Evolutionary conservation across 2,113 vertebrate species (phyloP).

Genomic region (Puntigrus tetrazona): DNA sequence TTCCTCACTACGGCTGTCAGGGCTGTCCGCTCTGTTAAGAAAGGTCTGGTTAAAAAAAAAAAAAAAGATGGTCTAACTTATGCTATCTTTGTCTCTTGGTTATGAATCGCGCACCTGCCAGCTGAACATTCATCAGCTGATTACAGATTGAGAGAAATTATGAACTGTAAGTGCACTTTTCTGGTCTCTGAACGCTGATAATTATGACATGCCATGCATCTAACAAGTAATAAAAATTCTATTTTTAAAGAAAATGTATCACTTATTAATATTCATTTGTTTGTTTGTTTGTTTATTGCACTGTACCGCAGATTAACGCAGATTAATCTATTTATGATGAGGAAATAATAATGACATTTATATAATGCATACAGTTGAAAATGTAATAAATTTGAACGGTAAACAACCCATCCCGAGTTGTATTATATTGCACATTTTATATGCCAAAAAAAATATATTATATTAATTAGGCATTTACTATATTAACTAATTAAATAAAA

Average conservation of each 20-base stretch:
- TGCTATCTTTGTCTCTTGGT: background rate
- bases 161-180: background rate
- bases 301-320: too few relatives aligned
- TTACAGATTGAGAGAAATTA: conserved; percentile 21
- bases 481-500: too few relatives aligned
- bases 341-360: too few relatives aligned
- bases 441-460: too few relatives aligned
- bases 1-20: conserved; percentile 9
- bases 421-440: too few relatives aligned
- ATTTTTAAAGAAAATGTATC: too few relatives aligned
- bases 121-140: background rate
- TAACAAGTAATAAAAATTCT: too few relatives aligned
- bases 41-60: conserved; percentile 31
- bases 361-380: background rate
- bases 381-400: background rate
- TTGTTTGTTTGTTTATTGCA: too few relatives aligned
- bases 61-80: conserved; percentile 14
- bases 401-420: too few relatives aligned
- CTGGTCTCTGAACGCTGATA: conserved; percentile 1
- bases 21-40: conserved; percentile 34
- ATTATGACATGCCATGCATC: conserved; percentile 11
- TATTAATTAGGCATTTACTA: too few relatives aligned
- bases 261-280: too few relatives aligned
- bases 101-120: conserved; percentile 14
- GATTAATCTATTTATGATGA: too few relatives aligned